These are phyloP conservation scores for Tinea semifulvella DNA, from an alignment of 2,888 invertebrate genomes.

Conservation along the genomic window DNA sequence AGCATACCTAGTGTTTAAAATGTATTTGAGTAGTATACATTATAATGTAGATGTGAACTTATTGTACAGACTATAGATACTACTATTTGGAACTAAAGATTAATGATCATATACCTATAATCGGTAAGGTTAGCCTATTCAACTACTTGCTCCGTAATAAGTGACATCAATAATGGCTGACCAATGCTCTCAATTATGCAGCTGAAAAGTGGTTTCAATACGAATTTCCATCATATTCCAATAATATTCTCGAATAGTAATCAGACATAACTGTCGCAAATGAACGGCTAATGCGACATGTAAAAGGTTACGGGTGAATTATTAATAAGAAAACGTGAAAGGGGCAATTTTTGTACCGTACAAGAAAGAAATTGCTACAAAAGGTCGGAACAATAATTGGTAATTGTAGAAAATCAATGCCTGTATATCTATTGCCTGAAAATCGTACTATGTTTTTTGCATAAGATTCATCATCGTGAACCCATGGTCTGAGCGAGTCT, in stretches of 20 bases:
- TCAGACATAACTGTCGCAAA: constrained; percentile 31
- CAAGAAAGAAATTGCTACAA: neutral
- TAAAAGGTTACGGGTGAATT: constrained; percentile 36
- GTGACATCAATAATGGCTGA: neutral
- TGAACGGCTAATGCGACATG: constrained; percentile 30
- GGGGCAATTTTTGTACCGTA: neutral
- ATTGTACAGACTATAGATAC: no score
- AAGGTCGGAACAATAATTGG: neutral
- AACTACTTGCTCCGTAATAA: no score
- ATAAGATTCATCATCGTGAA: no score
- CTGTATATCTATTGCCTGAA: no score
- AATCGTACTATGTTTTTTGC: no score
- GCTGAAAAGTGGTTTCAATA: neutral
- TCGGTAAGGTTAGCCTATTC: no score
- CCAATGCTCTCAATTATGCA: constrained; percentile 1
- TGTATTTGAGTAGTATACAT: no score
- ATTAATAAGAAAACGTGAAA: constrained; percentile 25
- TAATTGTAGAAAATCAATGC: constrained; percentile 8
- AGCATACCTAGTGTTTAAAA: no score
- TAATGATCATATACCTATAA: no score
- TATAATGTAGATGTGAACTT: no score
- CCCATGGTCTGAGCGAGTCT: no score
- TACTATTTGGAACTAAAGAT: no score
- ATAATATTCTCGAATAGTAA: constrained; percentile 21
- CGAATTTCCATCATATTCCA: neutral